Conservation (phyloP, 2,797 vertebrate genomes). For the Cossypha niveicapilla region DNA sequence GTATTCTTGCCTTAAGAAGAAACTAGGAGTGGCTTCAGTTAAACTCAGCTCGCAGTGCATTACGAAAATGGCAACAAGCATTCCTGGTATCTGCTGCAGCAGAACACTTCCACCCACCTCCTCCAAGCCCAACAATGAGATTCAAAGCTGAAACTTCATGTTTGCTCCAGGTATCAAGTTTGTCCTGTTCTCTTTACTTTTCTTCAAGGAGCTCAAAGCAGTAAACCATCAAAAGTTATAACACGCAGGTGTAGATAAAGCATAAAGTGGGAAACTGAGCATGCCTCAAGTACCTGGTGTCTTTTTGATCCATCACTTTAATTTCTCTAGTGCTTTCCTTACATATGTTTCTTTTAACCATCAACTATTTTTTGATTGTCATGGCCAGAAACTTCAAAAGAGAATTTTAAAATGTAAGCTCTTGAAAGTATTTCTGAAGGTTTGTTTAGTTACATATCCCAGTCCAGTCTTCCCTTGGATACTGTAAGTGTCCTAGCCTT, state of each 20-base stretch:
- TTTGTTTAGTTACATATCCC: not conserved
- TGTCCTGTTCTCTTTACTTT: not conserved
- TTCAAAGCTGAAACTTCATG: not conserved
- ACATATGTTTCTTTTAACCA: not conserved
- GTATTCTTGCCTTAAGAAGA: not conserved
- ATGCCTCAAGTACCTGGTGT: not conserved
- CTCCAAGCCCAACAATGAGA: not conserved
- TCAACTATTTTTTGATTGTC: not conserved
- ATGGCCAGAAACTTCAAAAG: not conserved
- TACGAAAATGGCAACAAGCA: not conserved
- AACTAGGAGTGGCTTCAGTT: not conserved
- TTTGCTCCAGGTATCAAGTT: not conserved
- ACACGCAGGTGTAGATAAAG: not conserved
- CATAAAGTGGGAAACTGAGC: not conserved
- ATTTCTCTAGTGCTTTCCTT: not conserved
- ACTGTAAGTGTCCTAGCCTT: not conserved
- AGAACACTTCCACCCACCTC: not conserved
- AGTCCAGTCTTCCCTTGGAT: not conserved
- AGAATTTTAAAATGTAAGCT: not conserved
- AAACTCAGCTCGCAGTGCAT: not conserved
- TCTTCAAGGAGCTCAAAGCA: not conserved
- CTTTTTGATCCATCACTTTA: not conserved
- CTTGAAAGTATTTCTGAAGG: not conserved
- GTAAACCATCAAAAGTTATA: not conserved
- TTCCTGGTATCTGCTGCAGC: not conserved